Evolutionary conservation across 2,113 vertebrate genomes (phyloP), one percentile per base, ranked within the genome.

Genomic region (Actenoides lindsayi): DNA sequence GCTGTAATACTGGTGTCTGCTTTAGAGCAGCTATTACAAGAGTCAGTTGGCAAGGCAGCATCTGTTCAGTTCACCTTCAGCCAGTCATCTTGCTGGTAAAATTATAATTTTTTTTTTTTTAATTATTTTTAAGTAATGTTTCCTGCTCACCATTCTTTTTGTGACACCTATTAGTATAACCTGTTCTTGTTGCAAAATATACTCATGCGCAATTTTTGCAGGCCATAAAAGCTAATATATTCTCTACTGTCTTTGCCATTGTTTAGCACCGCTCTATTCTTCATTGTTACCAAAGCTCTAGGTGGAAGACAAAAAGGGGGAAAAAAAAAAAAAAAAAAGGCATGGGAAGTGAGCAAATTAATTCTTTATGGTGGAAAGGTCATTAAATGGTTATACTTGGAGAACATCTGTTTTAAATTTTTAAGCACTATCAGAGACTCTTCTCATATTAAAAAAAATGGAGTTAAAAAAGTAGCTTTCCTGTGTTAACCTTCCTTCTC

Each of bases 1-100:
- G 1, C 74, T 93, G 31, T 87, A 94, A 63, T 73, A 42, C 10
- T 62, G n/a, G 37, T 69, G 74, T 89, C 89, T 94, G 77, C 69
- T 75, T 89, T 92, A 85, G 39, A 90, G 73, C 80, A 89, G 53
- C 48, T 92, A 53, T 75, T 95, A 82, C 65, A 82, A 57, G 80
- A 96, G 53, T 65, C 73, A 68, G 13, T 69, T 90, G 57, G 77
- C 73, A 87, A 93, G 86, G 48, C 73, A 89, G 73, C 53, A 76
- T 60, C 76, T 75, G 28, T 91, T 95, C 56, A n/a, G 23, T 41
- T 84, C 48, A 78, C 64, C 68, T 93, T 68, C 63, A 87, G 37
- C 30, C 65, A 93, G 30, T 67, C 20, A 4, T n/a, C 48, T 89
- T 71, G 20, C 35, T 70, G 41, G 21, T 56, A 83, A 74, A 90